phyloP scores from a whole-genome alignment of 1,140 invertebrate species.

The Eciton burchellii region DNA sequence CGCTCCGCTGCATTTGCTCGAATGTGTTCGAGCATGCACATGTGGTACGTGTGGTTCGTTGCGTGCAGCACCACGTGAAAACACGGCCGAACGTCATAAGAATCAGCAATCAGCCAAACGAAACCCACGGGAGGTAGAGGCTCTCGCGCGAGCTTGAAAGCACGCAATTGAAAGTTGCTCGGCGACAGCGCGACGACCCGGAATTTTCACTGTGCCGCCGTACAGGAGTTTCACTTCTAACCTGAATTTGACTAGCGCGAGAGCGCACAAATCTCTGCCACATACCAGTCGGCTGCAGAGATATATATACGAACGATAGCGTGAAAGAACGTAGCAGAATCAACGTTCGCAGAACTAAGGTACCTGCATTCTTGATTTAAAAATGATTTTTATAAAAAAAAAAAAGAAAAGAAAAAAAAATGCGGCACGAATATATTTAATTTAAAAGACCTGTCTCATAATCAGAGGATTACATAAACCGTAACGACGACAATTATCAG shows the following conservation, averaged over 20 bases:
- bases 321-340: background rate
- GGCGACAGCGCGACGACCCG: constrained; percentile 74
- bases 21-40: no score
- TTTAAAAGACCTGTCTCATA: background rate
- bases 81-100: background rate
- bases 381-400: no score
- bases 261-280: background rate
- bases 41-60: no score
- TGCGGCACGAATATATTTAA: no score
- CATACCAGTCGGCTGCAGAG: background rate
- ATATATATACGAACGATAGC: no score
- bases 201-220: constrained; percentile 78
- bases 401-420: no score
- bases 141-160: constrained; percentile 33
- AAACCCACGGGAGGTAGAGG: constrained; percentile 14
- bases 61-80: no score
- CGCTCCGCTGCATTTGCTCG: no score
- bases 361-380: no score
- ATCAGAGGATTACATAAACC: background rate
- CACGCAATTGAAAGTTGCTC: constrained; percentile 69
- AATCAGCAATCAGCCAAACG: no score
- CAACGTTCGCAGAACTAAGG: no score
- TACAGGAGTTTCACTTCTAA: constrained; percentile 84
- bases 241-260: constrained; percentile 77
- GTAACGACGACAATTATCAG: background rate